phyloP scores from a whole-genome alignment of 2,797 vertebrate genomes.

The Sciaenops ocellatus region DNA sequence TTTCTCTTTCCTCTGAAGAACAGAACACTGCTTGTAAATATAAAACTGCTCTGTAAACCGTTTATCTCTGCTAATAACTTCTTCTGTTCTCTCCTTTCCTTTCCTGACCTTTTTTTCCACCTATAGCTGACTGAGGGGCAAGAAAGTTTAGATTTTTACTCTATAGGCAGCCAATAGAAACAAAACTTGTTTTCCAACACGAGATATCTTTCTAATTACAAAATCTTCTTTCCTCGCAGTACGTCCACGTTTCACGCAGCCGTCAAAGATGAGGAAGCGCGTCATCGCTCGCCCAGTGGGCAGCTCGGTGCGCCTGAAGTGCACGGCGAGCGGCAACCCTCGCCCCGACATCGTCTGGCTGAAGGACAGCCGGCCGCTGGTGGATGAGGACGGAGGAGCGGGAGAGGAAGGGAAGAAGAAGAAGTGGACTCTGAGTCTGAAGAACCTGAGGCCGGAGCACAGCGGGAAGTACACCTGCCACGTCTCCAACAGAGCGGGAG shows the following conservation, averaged over 20 bases:
- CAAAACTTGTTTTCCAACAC: not conserved
- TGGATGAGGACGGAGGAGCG: slow-evolving; percentile 41
- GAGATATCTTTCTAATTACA: not conserved
- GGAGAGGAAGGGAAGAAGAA: slow-evolving; percentile 88
- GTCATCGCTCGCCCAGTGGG: slow-evolving; percentile 96
- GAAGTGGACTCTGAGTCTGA: slow-evolving; percentile 96
- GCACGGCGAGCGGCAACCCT: slow-evolving; percentile 94
- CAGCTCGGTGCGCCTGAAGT: slow-evolving; percentile 97
- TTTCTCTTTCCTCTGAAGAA: slow-evolving; percentile 28
- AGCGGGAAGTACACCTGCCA: slow-evolving; percentile 98
- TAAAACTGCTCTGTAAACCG: slow-evolving; percentile 50
- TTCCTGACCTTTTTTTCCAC: not conserved
- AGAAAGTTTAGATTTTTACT: not conserved
- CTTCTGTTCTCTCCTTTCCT: slow-evolving; percentile 15
- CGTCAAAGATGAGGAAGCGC: slow-evolving; percentile 97
- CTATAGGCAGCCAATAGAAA: not conserved
- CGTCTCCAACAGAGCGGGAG: slow-evolving; percentile 93
- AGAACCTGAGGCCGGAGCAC: slow-evolving; percentile 94
- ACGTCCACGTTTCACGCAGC: slow-evolving; percentile 95
- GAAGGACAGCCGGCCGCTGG: slow-evolving; percentile 92
- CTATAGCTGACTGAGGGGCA: slow-evolving; percentile 7
- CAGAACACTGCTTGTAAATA: slow-evolving; percentile 57
- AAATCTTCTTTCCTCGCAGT: slow-evolving; percentile 76
- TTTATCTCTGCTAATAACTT: slow-evolving; percentile 42
- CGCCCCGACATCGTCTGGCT: slow-evolving; percentile 95